phyloP scores from a whole-genome alignment of 2,113 vertebrate genomes.

The Zosterops lateralis region DNA sequence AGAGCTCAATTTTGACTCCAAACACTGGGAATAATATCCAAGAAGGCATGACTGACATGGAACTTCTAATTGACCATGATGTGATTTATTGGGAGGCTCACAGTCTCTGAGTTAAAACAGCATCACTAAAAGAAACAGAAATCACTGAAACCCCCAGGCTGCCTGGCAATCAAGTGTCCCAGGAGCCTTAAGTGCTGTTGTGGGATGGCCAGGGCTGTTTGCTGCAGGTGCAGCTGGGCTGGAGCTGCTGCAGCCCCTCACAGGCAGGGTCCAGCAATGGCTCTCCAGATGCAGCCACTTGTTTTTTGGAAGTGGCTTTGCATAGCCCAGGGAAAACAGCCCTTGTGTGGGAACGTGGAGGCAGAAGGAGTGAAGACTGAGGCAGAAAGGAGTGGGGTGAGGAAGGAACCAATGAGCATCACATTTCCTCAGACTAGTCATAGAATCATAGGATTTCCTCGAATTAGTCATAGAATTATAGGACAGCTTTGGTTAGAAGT shows the following conservation, averaged over 20 bases:
- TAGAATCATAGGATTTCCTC: neutral
- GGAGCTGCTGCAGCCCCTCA: neutral
- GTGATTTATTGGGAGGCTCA: neutral
- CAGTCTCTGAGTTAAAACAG: neutral
- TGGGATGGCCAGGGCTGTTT: neutral
- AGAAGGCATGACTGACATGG: neutral
- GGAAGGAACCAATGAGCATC: neutral
- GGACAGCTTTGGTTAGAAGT: neutral
- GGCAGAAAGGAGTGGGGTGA: neutral
- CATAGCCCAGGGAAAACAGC: neutral
- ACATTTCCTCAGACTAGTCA: neutral
- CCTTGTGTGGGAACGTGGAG: neutral
- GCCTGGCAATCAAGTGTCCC: neutral
- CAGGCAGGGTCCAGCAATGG: neutral
- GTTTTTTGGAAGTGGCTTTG: neutral
- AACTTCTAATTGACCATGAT: neutral
- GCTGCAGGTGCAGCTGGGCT: neutral
- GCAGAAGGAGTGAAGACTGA: neutral
- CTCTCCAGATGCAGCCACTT: neutral
- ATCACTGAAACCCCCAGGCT: neutral
- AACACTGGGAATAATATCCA: neutral
- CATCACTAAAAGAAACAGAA: neutral
- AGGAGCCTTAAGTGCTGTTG: accelerated
- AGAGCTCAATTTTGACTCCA: neutral
- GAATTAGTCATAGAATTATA: neutral